phyloP scores from a whole-genome alignment of 1,140 invertebrate species.

The Drosophila fuyamai region DNA sequence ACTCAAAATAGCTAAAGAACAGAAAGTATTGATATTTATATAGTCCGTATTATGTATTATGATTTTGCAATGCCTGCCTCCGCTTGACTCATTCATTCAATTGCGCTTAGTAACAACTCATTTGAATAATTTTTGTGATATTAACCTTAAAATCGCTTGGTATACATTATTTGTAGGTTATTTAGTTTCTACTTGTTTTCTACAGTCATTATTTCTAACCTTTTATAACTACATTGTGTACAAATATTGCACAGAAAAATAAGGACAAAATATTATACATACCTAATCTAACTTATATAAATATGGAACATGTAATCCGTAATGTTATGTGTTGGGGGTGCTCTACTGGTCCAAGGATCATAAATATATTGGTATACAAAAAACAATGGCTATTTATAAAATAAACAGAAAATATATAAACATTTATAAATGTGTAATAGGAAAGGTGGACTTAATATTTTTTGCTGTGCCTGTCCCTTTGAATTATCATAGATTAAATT shows the following conservation, averaged over 20 bases:
- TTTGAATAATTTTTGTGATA: slow-evolving; percentile 44
- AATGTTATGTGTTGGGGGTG: slow-evolving; percentile 37
- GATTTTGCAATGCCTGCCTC: slow-evolving; percentile 38
- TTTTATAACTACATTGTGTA: slow-evolving; percentile 64
- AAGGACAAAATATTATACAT: slow-evolving; percentile 58
- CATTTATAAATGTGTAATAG: slow-evolving; percentile 34
- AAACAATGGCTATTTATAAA: slow-evolving; percentile 25
- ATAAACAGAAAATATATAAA: slow-evolving; percentile 8
- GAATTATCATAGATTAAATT: slow-evolving; percentile 68
- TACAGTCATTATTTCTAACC: slow-evolving; percentile 24
- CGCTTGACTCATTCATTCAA: slow-evolving; percentile 44
- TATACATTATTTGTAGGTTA: slow-evolving; percentile 27
- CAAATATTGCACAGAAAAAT: slow-evolving; percentile 71
- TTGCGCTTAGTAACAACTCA: slow-evolving; percentile 46
- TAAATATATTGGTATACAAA: slow-evolving; percentile 21
- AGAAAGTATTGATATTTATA: slow-evolving; percentile 45
- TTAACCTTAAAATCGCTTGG: slow-evolving; percentile 38
- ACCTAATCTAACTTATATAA: slow-evolving; percentile 46
- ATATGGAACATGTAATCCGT: slow-evolving; percentile 34
- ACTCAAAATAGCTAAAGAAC: slow-evolving; percentile 65
- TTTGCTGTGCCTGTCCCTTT: slow-evolving; percentile 57
- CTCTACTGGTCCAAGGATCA: slow-evolving; percentile 42
- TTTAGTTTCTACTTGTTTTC: slow-evolving; percentile 31
- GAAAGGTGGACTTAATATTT: slow-evolving; percentile 38
- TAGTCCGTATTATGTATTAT: slow-evolving; percentile 41